Conservation (phyloP, 2,797 vertebrate genomes). For the Scyliorhinus canicula region DNA sequence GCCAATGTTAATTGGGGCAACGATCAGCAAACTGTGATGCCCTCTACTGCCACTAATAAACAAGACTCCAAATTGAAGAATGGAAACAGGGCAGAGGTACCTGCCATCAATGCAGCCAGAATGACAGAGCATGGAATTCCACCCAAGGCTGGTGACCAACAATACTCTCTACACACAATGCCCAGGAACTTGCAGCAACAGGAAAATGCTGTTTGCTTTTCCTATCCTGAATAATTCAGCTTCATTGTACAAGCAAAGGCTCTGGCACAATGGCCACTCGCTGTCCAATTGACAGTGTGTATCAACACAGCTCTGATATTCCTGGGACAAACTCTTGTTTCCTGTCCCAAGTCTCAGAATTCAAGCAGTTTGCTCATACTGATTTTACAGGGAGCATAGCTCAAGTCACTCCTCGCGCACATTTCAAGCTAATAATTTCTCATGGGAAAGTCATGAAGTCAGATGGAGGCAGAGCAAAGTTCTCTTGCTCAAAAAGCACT, state of each 20-base stretch:
- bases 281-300: neutral
- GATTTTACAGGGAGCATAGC: neutral
- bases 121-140: neutral
- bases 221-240: conserved; percentile 9
- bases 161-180: neutral
- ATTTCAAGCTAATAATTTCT: neutral
- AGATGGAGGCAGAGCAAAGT: neutral
- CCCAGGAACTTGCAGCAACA: neutral
- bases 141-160: neutral
- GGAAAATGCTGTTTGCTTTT: neutral
- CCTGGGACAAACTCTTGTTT: neutral
- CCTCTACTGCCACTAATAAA: neutral
- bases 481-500: neutral
- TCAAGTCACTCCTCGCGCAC: neutral
- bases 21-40: too few species aligned
- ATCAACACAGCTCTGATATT: neutral
- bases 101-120: neutral
- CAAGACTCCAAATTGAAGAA: neutral
- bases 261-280: neutral
- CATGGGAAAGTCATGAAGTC: neutral
- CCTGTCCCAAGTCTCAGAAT: neutral
- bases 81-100: neutral
- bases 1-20: neutral
- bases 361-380: neutral
- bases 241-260: neutral